Percentiles rank a stretch among this genome's conserved stretches.
These are phyloP conservation scores for Acanthisitta chloris DNA, from an alignment of 2,113 vertebrate genomes.

Conservation along the genomic window DNA sequence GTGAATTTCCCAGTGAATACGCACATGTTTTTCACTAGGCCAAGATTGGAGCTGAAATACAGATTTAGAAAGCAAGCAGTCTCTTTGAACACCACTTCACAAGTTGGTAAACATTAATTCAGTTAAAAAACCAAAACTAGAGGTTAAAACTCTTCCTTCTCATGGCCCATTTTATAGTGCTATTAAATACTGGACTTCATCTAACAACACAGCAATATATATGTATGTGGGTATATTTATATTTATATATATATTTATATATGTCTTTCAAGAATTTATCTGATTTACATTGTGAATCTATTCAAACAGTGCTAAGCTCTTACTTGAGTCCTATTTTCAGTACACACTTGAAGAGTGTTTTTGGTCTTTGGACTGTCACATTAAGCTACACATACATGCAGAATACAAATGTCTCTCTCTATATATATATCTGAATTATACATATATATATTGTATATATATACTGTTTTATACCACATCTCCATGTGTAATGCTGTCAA, in stretches of 20 bases:
- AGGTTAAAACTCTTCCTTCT: neutral
- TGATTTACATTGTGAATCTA: neutral
- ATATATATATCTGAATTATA: neutral
- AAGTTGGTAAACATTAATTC: neutral
- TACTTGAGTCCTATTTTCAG: neutral
- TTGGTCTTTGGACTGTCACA: neutral
- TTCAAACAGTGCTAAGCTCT: neutral
- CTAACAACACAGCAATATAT: neutral
- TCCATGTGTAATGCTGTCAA: neutral
- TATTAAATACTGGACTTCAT: neutral
- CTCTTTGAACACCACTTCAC: neutral
- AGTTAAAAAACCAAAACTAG: neutral
- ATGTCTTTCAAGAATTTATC: neutral
- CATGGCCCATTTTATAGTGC: neutral
- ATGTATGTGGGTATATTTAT: too few species aligned
- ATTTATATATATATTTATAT: fast-evolving
- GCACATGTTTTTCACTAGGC: neutral
- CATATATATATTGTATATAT: neutral
- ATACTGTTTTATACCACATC: neutral
- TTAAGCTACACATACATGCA: neutral
- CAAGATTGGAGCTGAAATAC: neutral
- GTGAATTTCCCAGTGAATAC: neutral
- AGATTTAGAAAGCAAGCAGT: neutral
- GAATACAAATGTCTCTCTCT: neutral
- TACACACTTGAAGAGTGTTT: neutral